Evolutionary conservation across 2,113 vertebrate genomes (phyloP).

Genomic region (Picathartes gymnocephalus): DNA sequence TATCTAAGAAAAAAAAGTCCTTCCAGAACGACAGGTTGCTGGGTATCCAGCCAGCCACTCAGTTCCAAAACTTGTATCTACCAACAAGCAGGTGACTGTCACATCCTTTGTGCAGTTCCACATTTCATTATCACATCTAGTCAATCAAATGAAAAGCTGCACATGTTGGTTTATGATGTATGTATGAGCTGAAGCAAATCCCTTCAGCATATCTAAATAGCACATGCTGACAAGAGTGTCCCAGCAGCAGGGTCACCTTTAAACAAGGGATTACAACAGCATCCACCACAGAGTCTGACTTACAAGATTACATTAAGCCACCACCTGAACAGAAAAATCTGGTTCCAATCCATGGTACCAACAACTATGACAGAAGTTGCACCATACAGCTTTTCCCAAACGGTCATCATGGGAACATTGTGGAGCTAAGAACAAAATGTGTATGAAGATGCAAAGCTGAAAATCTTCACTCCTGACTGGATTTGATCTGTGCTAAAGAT

Average conservation of each 20-base stretch:
- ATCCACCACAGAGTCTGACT: neutral
- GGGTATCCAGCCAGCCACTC: neutral
- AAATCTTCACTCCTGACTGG: neutral
- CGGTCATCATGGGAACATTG: fast-evolving
- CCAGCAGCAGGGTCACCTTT: neutral
- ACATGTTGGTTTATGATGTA: neutral
- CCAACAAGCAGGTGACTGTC: neutral
- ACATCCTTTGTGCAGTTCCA: neutral
- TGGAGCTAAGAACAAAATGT: neutral
- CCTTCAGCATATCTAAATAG: neutral
- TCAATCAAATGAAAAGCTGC: conserved; percentile 1
- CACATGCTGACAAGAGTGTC: neutral
- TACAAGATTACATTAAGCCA: neutral
- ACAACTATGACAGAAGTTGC: neutral
- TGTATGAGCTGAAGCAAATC: fast-evolving
- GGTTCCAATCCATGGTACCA: neutral
- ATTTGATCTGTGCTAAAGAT: neutral
- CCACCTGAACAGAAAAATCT: neutral
- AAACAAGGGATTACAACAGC: neutral
- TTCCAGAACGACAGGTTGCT: neutral
- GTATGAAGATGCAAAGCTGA: neutral
- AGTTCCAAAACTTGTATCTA: neutral
- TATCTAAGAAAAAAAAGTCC: neutral
- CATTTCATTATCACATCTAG: neutral
- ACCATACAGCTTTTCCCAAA: neutral